Evolutionary conservation across 2,113 vertebrate species (phyloP), one percentile per base, ranked within the genome.

Genomic region (Motacilla tschutschensis): DNA sequence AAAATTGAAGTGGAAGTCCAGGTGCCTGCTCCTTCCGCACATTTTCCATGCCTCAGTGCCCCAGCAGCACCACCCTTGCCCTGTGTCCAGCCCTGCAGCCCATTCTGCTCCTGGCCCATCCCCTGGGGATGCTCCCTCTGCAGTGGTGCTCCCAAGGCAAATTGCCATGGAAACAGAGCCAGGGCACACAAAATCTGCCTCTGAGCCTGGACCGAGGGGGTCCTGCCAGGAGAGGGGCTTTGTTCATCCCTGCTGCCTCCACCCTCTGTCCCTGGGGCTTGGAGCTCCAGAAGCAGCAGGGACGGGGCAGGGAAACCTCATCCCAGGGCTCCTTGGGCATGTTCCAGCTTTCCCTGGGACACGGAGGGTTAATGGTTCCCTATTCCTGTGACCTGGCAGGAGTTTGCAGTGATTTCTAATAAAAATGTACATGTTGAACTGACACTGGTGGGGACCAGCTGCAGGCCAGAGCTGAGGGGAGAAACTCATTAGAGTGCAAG

Each of bases 161-260:
- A 91, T 88, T 70, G 43, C 70, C 78, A 80, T 80, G 78, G 93
- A 86, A 91, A 94, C 74, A 31, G 63, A 76, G 60, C 51, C 82
- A 54, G 74, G 60, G 47, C 81, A 90, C 84, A 41, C 33, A 48
- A 41, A 86, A 62, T 36, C 35, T 44, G 51, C 60, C 74, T 92
- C 29, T 40, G 51, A 83, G 47, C 43, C 41, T 33, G 31, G 64
- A 17, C 46, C 1, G 10, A 76, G 46, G 18, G 64, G 24, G 46
- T 69, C 38, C 64, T 7, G 5, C 41, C 44, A 60, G 50, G 46
- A 8, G 6, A 44, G 1, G 6, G 65, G 14, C 28, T 64, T 48
- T 0, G 2, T 26, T 54, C 55, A 41, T 20, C 73, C 40, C 35
- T 57, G 43, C 50, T 69, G 47, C 60, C 60, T 33, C 47, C 64